Evolutionary conservation across 2,797 vertebrate genomes (phyloP).

Genomic region (Sebastes variabilis): DNA sequence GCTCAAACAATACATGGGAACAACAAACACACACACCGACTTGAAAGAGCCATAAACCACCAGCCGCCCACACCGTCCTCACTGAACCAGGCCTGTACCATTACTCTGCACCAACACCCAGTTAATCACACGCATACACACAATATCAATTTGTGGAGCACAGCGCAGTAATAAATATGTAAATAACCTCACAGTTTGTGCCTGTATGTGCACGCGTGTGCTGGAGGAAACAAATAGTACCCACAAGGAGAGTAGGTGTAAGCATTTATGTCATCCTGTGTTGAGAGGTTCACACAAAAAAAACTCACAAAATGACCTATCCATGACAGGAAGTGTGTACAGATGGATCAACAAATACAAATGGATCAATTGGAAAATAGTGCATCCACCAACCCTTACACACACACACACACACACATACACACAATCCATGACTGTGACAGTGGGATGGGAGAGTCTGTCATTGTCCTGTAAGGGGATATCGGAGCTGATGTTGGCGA

Average conservation of each 20-base stretch:
- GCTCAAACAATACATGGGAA: constrained; percentile 49
- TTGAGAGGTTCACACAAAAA: constrained; percentile 17
- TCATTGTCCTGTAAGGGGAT: constrained; percentile 75
- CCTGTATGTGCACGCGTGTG: background rate
- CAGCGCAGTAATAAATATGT: constrained; percentile 68
- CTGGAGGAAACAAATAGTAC: constrained; percentile 31
- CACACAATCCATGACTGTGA: constrained; percentile 48
- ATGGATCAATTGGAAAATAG: constrained; percentile 48
- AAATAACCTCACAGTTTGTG: constrained; percentile 51
- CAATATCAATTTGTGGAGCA: constrained; percentile 55
- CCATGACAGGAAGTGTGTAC: constrained; percentile 40
- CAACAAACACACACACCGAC: constrained; percentile 30
- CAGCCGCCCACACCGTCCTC: constrained; percentile 45
- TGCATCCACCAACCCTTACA: background rate
- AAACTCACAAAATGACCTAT: constrained; percentile 32
- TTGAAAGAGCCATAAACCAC: constrained; percentile 61
- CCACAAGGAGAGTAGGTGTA: constrained; percentile 21
- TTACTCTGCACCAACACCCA: constrained; percentile 41
- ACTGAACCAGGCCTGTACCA: constrained; percentile 43
- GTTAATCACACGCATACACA: constrained; percentile 48
- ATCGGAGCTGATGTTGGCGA: constrained; percentile 69
- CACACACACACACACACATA: constrained; percentile 15
- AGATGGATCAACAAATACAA: constrained; percentile 62
- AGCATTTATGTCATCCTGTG: constrained; percentile 40
- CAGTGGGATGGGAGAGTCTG: constrained; percentile 48